Evolutionary conservation across 2,888 invertebrate genomes (phyloP), one percentile per base, ranked within the genome.

Genomic region (Drosophila gaucha): DNA sequence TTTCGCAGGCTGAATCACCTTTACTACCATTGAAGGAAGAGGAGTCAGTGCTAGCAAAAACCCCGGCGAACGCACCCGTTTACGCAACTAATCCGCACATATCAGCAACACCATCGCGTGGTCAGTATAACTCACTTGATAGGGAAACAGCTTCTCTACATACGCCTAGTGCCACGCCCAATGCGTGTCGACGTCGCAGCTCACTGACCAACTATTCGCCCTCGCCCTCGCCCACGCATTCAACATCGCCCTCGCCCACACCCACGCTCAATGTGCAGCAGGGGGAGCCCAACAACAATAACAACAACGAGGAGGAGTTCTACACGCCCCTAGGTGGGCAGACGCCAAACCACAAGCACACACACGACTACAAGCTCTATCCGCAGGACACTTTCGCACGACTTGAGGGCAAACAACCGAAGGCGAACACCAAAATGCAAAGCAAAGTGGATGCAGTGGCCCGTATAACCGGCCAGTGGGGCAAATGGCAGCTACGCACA

Each of bases 401-500:
- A n/a, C 63, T 91, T 46, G 88, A 90, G 56, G 91, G 91, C 2
- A 83, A 84, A 24, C 75, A 88, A n/a, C 86, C 89, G 6, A 76
- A 59, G 49, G 59, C 79, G 6, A 73, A 67, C 20, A 63, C 1
- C 12, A 91, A 90, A 75, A 91, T 91, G 91, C 88, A 90, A 56
- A 80, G 89, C 22, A 91, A 91, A 77, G 90, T 91, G 14, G 92
- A 92, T 78, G 91, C 91, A n/a, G 91, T 92, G n/a, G 91, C 91
- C 14, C 89, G 89, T 24, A 89, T 92, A 20, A 91, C 92, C 18
- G 92, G 92, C 46, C 89, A 91, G 58, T 92, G 92, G 91, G 93
- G 93, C 22, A 90, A 88, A 72, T 93, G 92, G 92, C 92, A 93
- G 65, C 64, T 92, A 36, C 89, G 92, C 43, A 91, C 92, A 0